These are phyloP conservation scores for Myiozetetes cayanensis DNA, from an alignment of 2,113 vertebrate species.

Conservation along the genomic window DNA sequence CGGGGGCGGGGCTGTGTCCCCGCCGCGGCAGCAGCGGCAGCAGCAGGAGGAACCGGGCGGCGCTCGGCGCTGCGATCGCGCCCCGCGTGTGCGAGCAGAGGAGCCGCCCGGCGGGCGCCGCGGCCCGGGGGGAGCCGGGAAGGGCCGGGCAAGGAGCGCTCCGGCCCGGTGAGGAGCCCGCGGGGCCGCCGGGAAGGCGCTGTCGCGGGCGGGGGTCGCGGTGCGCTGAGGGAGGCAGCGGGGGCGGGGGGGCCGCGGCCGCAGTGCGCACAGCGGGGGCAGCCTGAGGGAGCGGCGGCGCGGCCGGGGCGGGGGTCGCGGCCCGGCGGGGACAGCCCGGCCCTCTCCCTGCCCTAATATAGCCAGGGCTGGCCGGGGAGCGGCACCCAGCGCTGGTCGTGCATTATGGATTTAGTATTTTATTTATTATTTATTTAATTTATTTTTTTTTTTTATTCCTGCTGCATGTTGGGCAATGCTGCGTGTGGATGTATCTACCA, in stretches of 20 bases:
- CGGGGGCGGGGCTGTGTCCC: neutral
- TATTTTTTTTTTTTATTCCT: neutral
- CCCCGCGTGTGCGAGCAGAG: slow-evolving; percentile 43
- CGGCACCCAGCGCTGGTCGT: neutral
- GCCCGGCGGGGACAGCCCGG: neutral
- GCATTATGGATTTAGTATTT: neutral
- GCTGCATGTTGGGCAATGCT: neutral
- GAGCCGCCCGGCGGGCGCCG: neutral
- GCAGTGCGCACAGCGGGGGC: too few relatives aligned
- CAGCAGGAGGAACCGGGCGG: slow-evolving; percentile 41
- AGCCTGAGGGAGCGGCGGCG: neutral
- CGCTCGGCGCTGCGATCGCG: slow-evolving; percentile 23
- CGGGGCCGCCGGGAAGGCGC: neutral
- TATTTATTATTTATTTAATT: neutral
- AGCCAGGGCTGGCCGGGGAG: neutral
- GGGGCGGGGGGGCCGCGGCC: too few relatives aligned
- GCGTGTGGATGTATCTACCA: neutral
- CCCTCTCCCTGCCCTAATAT: neutral
- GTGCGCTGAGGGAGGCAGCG: too few relatives aligned
- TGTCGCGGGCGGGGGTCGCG: neutral
- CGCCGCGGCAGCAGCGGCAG: slow-evolving; percentile 42
- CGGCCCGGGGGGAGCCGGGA: neutral
- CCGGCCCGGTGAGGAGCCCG: neutral
- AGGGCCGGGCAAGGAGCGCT: neutral
- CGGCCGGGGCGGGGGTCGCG: neutral